Evolutionary conservation across 2,888 invertebrate species (phyloP), one percentile per base, ranked within the genome.

Genomic region (Watsonalla binaria): DNA sequence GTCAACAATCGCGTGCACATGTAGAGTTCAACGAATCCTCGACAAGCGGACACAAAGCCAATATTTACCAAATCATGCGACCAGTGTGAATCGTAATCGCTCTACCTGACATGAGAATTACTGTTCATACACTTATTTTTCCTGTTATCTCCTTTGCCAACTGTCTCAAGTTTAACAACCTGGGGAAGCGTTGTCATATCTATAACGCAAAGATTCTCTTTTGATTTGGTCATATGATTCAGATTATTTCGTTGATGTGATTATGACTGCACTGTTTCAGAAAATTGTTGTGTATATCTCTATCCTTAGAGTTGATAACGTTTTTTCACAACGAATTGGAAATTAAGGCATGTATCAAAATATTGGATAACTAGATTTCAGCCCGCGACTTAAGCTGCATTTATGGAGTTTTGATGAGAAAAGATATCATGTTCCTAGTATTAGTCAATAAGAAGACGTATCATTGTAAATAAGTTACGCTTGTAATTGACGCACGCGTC

Each of bases 21-120:
- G 48, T 52, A 49, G 58, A 63, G 71, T 75, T 71, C 73, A 72
- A 62, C 65, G 70, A 61, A 69, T 67, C 56, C 52, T 57, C 59
- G 68, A 72, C 71, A 78, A 72, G 62, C 62, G 58, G 62, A 62
- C 65, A 58, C 54, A 66, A 58, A 66, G 71, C 70, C 72, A 79
- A 80, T 80, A 80, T 80, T 80, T 70, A 76, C 76, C 58, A 67
- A 63, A 72, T 53, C 47, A 61, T 61, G 61, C 61, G 58, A 63
- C 67, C 63, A 69, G 60, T 66, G 62, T 70, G 63, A 72, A 68
- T 60, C 62, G 65, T 69, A 78, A 78, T 80, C 79, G 54, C 13
- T 59, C 58, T 73, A 78, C 78, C 78, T 78, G 77, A 74, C 77
- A 74, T 76, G 79, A 76, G 78, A 79, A 77, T 70, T 58, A 61